Conservation (phyloP, 2,797 vertebrate species). For the Bryconaethiops microstoma region DNA sequence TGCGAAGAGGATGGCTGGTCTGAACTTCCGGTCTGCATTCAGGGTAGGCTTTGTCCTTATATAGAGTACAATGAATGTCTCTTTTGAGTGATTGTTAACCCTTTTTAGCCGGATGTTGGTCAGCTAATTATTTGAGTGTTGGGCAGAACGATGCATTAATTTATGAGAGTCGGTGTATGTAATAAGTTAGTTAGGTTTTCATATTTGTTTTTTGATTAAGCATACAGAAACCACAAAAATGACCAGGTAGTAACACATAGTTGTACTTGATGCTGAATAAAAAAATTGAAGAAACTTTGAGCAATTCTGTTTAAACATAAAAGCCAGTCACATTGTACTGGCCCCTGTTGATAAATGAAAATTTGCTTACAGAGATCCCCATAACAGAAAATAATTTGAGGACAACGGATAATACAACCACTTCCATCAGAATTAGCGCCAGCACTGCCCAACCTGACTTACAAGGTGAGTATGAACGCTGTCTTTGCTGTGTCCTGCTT, state of each 20-base stretch:
- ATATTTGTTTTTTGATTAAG: neutral
- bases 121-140: neutral
- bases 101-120: neutral
- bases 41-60: neutral
- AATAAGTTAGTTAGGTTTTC: too few species aligned
- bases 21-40: slow-evolving; percentile 21
- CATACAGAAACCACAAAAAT: neutral
- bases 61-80: neutral
- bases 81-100: neutral
- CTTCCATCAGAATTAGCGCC: neutral
- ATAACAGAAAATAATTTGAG: neutral
- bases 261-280: neutral
- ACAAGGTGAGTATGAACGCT: slow-evolving; percentile 53
- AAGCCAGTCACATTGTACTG: neutral
- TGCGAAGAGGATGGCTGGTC: slow-evolving; percentile 39
- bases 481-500: neutral
- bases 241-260: neutral
- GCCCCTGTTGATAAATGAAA: neutral
- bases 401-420: neutral
- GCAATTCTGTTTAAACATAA: neutral
- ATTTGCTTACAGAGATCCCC: neutral
- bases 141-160: neutral
- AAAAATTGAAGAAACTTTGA: too few species aligned
- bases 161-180: neutral
- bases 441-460: neutral